These are phyloP conservation scores for Champsocephalus esox DNA, from an alignment of 2,797 vertebrate species.

Conservation along the genomic window DNA sequence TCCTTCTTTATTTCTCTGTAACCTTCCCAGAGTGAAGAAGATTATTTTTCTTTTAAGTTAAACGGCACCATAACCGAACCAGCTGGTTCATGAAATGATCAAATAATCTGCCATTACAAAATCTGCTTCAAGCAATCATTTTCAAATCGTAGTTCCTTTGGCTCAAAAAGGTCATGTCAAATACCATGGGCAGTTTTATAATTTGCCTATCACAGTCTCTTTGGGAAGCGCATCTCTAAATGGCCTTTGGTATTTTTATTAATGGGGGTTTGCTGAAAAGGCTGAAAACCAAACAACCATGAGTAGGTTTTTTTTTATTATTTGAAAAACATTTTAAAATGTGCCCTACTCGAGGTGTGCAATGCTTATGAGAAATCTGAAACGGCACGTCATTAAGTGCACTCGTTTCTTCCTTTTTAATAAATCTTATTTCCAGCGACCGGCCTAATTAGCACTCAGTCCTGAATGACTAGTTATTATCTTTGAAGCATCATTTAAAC, in stretches of 20 bases:
- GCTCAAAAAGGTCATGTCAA: neutral
- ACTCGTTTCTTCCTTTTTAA: constrained; percentile 11
- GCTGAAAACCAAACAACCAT: neutral
- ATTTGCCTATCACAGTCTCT: neutral
- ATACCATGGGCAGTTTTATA: neutral
- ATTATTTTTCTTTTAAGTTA: neutral
- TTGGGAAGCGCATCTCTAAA: neutral
- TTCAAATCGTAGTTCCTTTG: neutral
- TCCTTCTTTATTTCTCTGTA: neutral
- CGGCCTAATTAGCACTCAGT: constrained; percentile 19
- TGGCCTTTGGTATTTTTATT: neutral
- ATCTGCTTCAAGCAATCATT: neutral
- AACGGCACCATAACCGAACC: neutral
- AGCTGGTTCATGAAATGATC: neutral
- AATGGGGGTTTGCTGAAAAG: neutral
- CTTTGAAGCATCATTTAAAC: constrained; percentile 20
- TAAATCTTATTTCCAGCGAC: constrained; percentile 5
- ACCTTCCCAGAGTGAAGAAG: too few relatives aligned
- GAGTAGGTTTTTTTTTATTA: constrained; percentile 17
- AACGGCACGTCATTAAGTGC: neutral
- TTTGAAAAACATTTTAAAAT: constrained; percentile 8
- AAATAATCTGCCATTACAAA: neutral
- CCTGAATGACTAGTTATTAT: constrained; percentile 18
- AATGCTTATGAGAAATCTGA: constrained; percentile 1
- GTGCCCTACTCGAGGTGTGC: neutral